Evolutionary conservation across 2,113 vertebrate genomes (phyloP), one percentile per base, ranked within the genome.

Genomic region (Carassius gibelio): DNA sequence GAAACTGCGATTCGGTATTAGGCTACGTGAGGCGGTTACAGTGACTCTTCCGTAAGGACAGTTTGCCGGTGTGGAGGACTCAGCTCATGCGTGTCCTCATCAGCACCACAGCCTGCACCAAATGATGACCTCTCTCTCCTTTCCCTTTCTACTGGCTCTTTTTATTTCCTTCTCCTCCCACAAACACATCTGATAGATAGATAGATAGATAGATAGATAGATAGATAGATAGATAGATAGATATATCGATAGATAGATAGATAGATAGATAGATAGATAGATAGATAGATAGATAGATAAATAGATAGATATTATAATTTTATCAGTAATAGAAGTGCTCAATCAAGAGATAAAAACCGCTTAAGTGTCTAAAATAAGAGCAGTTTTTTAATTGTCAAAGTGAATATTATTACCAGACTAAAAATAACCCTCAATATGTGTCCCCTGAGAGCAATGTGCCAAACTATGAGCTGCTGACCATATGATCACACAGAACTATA

Each of bases 51-150:
- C 57, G 50, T 64, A 38, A n/a, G 76, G 76, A 59, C 8, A n/a
- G 75, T 78, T 68, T 72, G 48, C 84, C 64, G 84, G 52, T 80
- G 50, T 21, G 66, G 66, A 19, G 66, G 79, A 78, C 66, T 84
- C 64, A 61, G 79, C 79, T 75, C 75, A 55, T 75, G 83, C 85
- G 80, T 82, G 80, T 55, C 48, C 64, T 71, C 62, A 50, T 30
- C 64, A 34, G 71, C 80, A 82, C 64, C 26, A 82, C 62, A 52
- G 87, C 74, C 61, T 85, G 87, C 87, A 85, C 83, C 85, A 86
- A 86, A 82, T 83, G 69, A 74, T 85, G 84, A 85, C 69, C 78
- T 72, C 85, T 45, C 69, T 84, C 59, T 62, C 83, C 80, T 64
- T 59, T 71, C 6, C 61, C 57, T 23, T 36, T 26, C 57, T 50